Base-by-base conservation (phyloP, 1,140 invertebrate genomes). In the Stenopsyche tienmushanensis region DNA sequence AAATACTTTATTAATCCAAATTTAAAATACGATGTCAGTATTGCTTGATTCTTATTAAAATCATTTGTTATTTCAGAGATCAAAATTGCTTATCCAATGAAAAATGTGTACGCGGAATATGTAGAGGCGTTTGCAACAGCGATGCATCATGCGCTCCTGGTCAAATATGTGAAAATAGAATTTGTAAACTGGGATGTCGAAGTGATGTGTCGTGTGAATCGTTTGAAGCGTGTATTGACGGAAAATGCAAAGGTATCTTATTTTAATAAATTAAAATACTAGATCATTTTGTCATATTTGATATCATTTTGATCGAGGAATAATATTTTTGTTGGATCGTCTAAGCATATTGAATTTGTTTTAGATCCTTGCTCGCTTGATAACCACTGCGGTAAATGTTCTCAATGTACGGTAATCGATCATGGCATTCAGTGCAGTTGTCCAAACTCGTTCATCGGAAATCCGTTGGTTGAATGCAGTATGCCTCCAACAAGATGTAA, bases 391-490 rank as follows among this genome's bases (percentile, higher is more conserved):
- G 93, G 93, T 29, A 85, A 87, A 62, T 95, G 93, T 77, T 91
- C 93, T 13, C 82, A 86, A 25, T 95, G 93, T 72, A 80, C 86
- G 71, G 91, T 94, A 1, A 83, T 89, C 24, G 91, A 93, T 76
- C 92, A 94, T 71, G 84, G 88, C 24, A 86, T 89, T 1, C 89
- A 92, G 71, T 96, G 93, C 72, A 90, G 85, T 71, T 96, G 93
- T 72, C 88, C 91, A 2, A 79, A 84, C 23, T 87, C 88, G 73
- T 92, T 88, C 57, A 83, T 91, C 24, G 93, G 92, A 25, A 90
- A 94, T 77, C 90, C 92, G 7, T 76, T 91, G 0, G 83, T 89
- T 1, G 84, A 85, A 66, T 94, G 92, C 69, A 83, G 77, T 60
- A 85, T 86, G 74, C 83, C 85, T 44, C 78, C 83, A 60, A 76